Evolutionary conservation across 2,888 invertebrate species (phyloP), one percentile per base, ranked within the genome.

Genomic region (Theretra japonica): DNA sequence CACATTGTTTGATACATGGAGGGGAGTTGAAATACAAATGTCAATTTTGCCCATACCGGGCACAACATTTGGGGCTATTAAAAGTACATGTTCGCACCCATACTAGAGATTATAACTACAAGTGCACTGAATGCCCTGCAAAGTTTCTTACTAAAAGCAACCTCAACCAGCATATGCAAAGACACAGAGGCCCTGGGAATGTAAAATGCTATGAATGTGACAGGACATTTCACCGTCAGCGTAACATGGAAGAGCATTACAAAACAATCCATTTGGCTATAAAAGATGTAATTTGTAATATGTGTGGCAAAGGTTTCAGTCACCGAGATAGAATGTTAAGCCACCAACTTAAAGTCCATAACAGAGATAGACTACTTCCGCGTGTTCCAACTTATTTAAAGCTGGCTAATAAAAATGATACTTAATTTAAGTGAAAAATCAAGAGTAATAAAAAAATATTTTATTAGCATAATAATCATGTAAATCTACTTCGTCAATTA

Each of bases 91-190:
- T 87, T 7, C 77, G 82, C 33, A 85, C 85, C 2, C 87, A 87
- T 72, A 86, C 83, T 0, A 80, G 81, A 28, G 86, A 86, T 57
- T 87, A 87, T 30, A 79, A 82, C 57, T 86, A 87, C 59, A 81
- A 83, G 71, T 87, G 87, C 76, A 75, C 80, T 21, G 80, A 79
- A 65, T 87, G 87, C 70, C 76, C 83, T 2, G 82, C 85, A 48
- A 73, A 73, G 15, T 88, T 87, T 65, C 76, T 83, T 33, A 86
- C 84, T 15, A 87, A 86, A 69, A 87, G 87, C 74, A 87, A 87
- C 72, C 74, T 88, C 3, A 78, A 81, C n/a, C 81, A 76, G 72
- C 87, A 80, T 72, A 73, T 82, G 58, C 73, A 73, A 74, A 77
- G 79, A 65, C 82, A 82, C 70, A 78, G 74, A 57, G 80, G 74